Evolutionary conservation across 2,888 invertebrate genomes (phyloP).

Genomic region (Callinectes sapidus): DNA sequence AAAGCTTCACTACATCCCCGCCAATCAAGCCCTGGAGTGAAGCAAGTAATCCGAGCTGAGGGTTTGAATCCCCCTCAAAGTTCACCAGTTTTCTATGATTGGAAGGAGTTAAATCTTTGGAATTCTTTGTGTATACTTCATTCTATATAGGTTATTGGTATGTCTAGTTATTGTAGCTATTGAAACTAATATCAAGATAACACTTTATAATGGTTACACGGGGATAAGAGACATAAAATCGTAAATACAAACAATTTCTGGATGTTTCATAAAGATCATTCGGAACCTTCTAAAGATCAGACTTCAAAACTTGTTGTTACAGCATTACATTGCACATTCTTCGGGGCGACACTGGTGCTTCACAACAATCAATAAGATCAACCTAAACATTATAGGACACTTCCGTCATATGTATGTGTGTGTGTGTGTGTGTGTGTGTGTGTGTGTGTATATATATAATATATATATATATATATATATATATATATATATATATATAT

Average conservation of each 20-base stretch:
- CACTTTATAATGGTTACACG: not conserved
- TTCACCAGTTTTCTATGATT: slow-evolving; percentile 24
- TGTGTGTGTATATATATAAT: not conserved
- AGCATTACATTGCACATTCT: not conserved
- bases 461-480: not conserved
- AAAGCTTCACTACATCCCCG: not conserved
- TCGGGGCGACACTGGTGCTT: not conserved
- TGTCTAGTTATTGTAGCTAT: not conserved
- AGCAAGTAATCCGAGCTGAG: not conserved
- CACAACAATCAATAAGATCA: not conserved
- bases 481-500: no score
- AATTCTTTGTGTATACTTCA: not conserved
- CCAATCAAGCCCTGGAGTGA: not conserved
- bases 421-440: not conserved
- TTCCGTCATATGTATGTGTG: not conserved
- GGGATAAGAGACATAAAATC: not conserved
- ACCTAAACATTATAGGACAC: not conserved
- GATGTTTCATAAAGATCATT: not conserved
- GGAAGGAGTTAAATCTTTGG: not conserved
- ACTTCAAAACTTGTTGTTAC: not conserved
- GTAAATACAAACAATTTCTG: not conserved
- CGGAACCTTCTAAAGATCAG: not conserved
- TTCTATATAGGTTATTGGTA: not conserved
- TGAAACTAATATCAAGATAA: not conserved
- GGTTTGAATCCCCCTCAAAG: not conserved